Base-by-base conservation (phyloP, 2,888 invertebrate genomes). In the Dendrolimus houi region DNA sequence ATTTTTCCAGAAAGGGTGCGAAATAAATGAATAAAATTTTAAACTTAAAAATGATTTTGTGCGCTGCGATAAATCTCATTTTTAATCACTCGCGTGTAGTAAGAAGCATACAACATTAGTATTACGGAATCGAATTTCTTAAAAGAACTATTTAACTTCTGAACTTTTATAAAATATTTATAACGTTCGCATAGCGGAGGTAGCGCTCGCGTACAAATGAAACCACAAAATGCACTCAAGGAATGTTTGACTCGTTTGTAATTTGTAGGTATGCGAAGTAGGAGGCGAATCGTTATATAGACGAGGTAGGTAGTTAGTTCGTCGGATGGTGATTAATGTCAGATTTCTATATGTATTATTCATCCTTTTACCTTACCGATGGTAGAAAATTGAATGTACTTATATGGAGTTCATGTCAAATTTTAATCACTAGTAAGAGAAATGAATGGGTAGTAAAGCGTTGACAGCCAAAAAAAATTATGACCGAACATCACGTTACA, bases 81-180 rank as follows among this genome's bases (percentile, higher is more conserved):
- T 55, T 29, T 58, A 60, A 55, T 64, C 67, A 64, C 70, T 69
- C 67, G 68, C 69, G 63, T 62, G 72, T 65, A 67, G 67, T 72
- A 68, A 68, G 62, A 65, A 67, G 69, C 68, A 67, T 74, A 70
- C 66, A 68, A 60, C 72, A 62, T 79, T 85, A 83, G 83, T 81
- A 78, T 82, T 84, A 85, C 77, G 74, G 81, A 78, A 83, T 80
- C 84, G 83, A 85, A 86, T 86, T 85, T 85, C 83, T 79, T 72
- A 81, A 77, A 69, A 60, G 67, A 68, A 80, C 78, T 81, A 83
- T 82, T 79, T 79, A 78, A 76, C 80, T 82, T 71, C 79, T 79
- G 81, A 83, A 79, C 75, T 83, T 85, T 83, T 82, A 81, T 83
- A 83, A 80, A 75, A 73, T 81, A 82, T 85, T 82, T 85, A 81